Percentiles rank a stretch among this genome's conserved stretches.
Evolutionary conservation across 2,113 vertebrate species (phyloP).

Genomic region (Manacus vitellinus): DNA sequence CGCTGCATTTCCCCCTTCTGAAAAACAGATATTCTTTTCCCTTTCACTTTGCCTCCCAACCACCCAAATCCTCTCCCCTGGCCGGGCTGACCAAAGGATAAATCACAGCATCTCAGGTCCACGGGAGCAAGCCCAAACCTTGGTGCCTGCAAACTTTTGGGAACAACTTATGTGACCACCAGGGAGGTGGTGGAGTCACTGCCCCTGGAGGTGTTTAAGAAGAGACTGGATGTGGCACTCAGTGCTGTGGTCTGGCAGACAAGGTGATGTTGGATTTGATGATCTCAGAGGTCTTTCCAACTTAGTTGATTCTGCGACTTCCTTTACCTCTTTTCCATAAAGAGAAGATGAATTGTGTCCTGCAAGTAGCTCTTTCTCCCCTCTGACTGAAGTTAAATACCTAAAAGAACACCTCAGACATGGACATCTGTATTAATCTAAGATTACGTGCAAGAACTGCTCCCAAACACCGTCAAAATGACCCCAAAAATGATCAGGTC

Average conservation of each 20-base stretch:
- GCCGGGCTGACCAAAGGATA: background rate
- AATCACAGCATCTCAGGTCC: background rate
- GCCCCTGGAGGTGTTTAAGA: no score
- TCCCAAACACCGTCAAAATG: background rate
- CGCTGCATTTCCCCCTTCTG: background rate
- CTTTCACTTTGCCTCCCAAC: background rate
- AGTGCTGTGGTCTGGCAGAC: no score
- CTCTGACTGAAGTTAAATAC: background rate
- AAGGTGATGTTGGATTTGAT: no score
- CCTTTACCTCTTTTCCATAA: background rate
- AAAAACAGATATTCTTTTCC: rapidly evolving
- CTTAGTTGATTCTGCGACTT: background rate
- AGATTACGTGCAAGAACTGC: background rate
- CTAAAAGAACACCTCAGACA: background rate
- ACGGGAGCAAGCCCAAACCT: background rate
- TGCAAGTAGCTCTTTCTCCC: background rate
- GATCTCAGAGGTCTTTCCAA: no score
- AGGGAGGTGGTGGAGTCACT: no score
- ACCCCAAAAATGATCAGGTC: background rate
- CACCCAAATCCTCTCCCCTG: background rate
- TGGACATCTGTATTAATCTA: background rate
- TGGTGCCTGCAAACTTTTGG: background rate
- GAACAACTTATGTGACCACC: background rate
- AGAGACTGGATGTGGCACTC: no score
- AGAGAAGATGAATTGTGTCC: background rate